Conservation (phyloP, 2,797 vertebrate genomes). For the Catamblyrhynchus diadema region DNA sequence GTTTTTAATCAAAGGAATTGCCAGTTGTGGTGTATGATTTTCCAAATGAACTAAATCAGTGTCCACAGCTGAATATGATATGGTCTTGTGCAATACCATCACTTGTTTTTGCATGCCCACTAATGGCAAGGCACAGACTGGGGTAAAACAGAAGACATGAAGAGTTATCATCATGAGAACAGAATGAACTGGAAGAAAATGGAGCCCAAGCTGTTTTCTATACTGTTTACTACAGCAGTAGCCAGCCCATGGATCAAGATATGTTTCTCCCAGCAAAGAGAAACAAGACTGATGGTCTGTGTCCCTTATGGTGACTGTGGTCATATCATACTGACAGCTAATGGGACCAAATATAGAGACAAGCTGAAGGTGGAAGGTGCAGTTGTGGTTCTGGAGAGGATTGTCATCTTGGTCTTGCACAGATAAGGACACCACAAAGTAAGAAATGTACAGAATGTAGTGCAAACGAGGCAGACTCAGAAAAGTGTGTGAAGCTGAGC, state of each 20-base stretch:
- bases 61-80: neutral
- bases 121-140: neutral
- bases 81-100: slow-evolving; percentile 3
- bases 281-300: neutral
- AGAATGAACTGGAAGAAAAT: neutral
- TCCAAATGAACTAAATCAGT: neutral
- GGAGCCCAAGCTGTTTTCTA: neutral
- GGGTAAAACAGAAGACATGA: neutral
- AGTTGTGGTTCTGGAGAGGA: neutral
- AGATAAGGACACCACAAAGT: neutral
- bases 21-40: slow-evolving; percentile 26
- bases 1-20: slow-evolving; percentile 36
- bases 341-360: neutral
- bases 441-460: neutral
- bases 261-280: neutral
- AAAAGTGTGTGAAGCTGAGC: neutral
- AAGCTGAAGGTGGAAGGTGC: neutral
- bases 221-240: neutral
- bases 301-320: neutral
- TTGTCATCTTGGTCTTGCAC: neutral
- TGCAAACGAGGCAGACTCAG: neutral
- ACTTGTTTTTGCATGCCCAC: slow-evolving; percentile 12
- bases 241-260: neutral
- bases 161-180: neutral
- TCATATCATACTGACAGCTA: neutral